Evolutionary conservation across 2,888 invertebrate genomes (phyloP).

Genomic region (Priocnemis perturbator): DNA sequence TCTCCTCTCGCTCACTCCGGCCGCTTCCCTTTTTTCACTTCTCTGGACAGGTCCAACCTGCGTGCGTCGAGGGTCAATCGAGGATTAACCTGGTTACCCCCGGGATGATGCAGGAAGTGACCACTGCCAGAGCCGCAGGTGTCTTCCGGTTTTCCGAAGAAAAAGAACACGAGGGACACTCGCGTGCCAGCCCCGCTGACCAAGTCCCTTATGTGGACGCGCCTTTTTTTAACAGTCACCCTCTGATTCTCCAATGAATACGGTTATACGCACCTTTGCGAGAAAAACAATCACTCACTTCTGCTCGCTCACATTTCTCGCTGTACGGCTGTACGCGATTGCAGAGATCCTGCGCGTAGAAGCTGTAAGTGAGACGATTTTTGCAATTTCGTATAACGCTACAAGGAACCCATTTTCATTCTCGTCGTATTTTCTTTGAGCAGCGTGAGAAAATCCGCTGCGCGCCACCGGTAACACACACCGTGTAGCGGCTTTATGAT

Average conservation of each 20-base stretch:
- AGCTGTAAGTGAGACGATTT: too few species aligned
- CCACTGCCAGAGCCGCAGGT: conserved; percentile 58
- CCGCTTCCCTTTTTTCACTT: conserved; percentile 34
- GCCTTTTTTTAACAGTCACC: not conserved
- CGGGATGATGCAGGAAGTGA: conserved; percentile 60
- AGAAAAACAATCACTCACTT: too few species aligned
- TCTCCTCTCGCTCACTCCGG: conserved; percentile 21
- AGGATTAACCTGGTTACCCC: conserved; percentile 72
- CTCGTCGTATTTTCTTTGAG: too few species aligned
- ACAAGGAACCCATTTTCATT: too few species aligned
- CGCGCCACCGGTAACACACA: too few species aligned
- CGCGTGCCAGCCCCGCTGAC: conserved; percentile 6
- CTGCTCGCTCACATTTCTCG: too few species aligned
- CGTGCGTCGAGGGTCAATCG: conserved; percentile 66
- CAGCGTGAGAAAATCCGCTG: too few species aligned
- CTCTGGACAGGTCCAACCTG: conserved; percentile 59
- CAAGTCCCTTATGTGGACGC: not conserved
- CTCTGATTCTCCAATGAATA: not conserved
- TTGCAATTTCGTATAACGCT: too few species aligned
- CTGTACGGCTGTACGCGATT: too few species aligned
- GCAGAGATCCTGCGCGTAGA: too few species aligned
- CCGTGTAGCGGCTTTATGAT: too few species aligned
- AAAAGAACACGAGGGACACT: conserved; percentile 27
- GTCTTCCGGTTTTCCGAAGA: conserved; percentile 54
- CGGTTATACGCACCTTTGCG: too few species aligned